Evolutionary conservation across 2,888 invertebrate genomes (phyloP), one percentile per base, ranked within the genome.

Genomic region (Anticlea derivata): DNA sequence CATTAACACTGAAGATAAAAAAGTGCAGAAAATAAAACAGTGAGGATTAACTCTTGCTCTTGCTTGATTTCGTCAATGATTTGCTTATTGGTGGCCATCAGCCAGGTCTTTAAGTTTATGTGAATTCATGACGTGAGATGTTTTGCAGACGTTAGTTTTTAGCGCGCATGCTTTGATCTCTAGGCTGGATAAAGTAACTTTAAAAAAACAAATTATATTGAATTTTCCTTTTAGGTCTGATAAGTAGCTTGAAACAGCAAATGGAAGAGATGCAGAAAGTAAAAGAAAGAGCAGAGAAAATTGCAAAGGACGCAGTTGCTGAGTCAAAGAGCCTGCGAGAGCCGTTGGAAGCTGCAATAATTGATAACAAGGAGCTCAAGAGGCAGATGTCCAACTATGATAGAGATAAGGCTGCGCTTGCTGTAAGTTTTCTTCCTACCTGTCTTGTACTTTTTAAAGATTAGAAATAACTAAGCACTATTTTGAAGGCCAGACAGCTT

Each of bases 371-470:
- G 13, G 95, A 96, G 53, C 87, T 95, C 55, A 94, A 93, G 59
- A 92, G 95, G 50, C 95, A 96, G 71, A 91, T 97, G 72, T 93
- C 93, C n/a, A 96, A 96, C 78, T 97, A 97, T 66, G 95, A 96
- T 54, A 95, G 96, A 60, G 97, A 97, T 77, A 96, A 96, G 71
- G 92, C 94, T 58, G 94, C 95, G 33, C 87, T 96, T 58, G 90
- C 90, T 55, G 94, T 93, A 61, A 86, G 91, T 26, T 7, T 29
- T 24, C 7, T 10, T 27, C n/a, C 1, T 4, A 8, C 29, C 39
- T 5, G 46, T 2, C 12, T 11, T 23, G n/a, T 4, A 7, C 11
- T 1, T 17, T 33, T 13, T 23, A 23, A 6, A 23, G 1, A 13
- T 34, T 23, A 34, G 10, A 8, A 10, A n/a, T 10, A 5, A 2